phyloP scores from a whole-genome alignment of 2,113 vertebrate species.

The Antechinus flavipes region DNA sequence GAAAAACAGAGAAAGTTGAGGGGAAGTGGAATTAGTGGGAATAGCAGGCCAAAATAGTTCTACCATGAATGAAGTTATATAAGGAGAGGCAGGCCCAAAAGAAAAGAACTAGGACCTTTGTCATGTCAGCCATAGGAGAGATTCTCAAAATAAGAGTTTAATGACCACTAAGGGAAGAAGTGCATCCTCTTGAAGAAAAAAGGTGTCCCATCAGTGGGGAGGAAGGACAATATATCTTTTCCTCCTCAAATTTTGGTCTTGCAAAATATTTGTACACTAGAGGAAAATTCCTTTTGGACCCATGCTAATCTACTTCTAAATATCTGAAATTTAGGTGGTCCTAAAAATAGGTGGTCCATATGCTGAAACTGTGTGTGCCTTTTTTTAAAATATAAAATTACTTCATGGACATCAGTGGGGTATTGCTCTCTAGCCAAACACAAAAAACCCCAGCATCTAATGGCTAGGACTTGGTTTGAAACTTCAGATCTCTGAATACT shows the following conservation, averaged over 20 bases:
- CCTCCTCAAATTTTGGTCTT: background rate
- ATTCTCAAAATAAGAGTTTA: background rate
- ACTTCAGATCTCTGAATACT: background rate
- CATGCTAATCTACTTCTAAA: background rate
- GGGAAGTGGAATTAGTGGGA: background rate
- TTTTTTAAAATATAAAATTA: conserved; percentile 6
- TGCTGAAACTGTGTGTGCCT: background rate
- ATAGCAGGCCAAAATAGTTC: background rate
- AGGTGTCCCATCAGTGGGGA: background rate
- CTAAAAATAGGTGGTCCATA: background rate
- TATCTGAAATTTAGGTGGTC: background rate
- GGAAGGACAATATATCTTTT: background rate
- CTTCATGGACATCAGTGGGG: conserved; percentile 51
- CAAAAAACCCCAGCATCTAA: background rate
- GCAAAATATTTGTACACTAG: background rate
- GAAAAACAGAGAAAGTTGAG: background rate
- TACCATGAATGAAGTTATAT: background rate
- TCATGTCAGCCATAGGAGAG: background rate
- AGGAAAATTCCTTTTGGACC: background rate
- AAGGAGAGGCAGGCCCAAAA: background rate
- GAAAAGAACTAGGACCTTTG: background rate
- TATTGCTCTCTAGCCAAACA: conserved; percentile 16
- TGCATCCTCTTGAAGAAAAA: background rate
- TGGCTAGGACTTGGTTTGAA: background rate
- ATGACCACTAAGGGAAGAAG: background rate